Evolutionary conservation across 2,113 vertebrate genomes (phyloP).

Genomic region (Solenodon paradoxus): DNA sequence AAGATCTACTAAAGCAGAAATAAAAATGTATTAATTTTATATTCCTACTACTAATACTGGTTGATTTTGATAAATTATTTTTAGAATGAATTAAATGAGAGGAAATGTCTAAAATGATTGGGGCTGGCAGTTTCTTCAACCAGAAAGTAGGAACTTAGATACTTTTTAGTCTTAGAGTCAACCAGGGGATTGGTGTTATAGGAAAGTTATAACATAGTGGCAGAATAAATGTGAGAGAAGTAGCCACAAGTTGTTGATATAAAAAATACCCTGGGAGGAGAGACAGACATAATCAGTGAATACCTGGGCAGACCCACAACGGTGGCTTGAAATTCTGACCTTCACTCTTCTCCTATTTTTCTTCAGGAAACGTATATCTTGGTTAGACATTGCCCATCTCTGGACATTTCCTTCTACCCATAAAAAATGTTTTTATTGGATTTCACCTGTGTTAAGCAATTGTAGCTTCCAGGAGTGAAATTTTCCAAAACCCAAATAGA

Average conservation of each 20-base stretch:
- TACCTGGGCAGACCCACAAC: too few species aligned
- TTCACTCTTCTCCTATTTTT: neutral
- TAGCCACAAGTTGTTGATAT: neutral
- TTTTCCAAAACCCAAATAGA: neutral
- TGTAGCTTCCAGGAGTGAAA: neutral
- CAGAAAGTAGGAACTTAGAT: neutral
- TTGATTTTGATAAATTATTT: neutral
- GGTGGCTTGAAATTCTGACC: neutral
- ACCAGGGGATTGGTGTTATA: neutral
- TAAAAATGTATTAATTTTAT: neutral
- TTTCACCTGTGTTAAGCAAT: neutral
- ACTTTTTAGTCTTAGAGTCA: neutral
- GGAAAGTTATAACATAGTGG: neutral
- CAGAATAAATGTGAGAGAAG: neutral
- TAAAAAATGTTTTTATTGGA: neutral
- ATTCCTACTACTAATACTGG: neutral
- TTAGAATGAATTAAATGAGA: neutral
- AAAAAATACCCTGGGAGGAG: neutral
- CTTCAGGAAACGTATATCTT: neutral
- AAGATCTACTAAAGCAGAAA: neutral
- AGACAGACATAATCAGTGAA: neutral
- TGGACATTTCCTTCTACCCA: neutral
- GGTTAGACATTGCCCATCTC: neutral
- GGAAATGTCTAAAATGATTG: neutral
- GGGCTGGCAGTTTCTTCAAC: neutral